A percentile compares a stretch with the other conserved stretches of the same genome.
These are phyloP conservation scores for Clarias batrachus DNA, from an alignment of 2,113 vertebrate genomes.

Conservation along the genomic window DNA sequence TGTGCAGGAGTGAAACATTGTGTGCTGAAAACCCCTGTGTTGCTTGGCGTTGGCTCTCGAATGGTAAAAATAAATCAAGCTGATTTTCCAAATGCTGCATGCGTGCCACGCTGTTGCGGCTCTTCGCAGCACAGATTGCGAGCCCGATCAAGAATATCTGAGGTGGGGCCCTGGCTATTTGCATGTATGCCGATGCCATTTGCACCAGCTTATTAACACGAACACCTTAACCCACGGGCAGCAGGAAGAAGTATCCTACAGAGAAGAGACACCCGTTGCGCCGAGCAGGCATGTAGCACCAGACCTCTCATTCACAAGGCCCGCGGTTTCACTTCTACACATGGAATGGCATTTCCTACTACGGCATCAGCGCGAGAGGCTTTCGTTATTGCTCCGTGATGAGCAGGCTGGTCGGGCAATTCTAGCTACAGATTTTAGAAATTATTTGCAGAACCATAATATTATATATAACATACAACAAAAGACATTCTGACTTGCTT, in stretches of 20 bases:
- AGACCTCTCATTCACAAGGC: slow-evolving; percentile 47
- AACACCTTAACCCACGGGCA: slow-evolving; percentile 75
- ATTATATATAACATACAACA: no score
- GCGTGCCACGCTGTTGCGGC: slow-evolving; percentile 70
- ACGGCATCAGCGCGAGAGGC: slow-evolving; percentile 33
- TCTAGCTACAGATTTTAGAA: no score
- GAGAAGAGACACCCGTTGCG: slow-evolving; percentile 47
- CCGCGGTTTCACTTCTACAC: slow-evolving; percentile 46
- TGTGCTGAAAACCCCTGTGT: slow-evolving; percentile 81
- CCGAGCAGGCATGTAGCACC: slow-evolving; percentile 38
- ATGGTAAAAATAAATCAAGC: slow-evolving; percentile 84
- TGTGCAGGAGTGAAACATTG: slow-evolving; percentile 73
- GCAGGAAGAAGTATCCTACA: slow-evolving; percentile 58
- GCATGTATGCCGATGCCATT: slow-evolving; percentile 66
- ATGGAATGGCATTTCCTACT: slow-evolving; percentile 29
- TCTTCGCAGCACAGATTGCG: slow-evolving; percentile 82
- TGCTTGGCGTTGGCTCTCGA: slow-evolving; percentile 74
- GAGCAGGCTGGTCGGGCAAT: neutral
- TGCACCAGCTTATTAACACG: slow-evolving; percentile 77
- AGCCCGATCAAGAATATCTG: slow-evolving; percentile 74
- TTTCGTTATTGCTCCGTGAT: neutral
- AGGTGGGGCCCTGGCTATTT: slow-evolving; percentile 71
- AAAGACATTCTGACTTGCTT: neutral
- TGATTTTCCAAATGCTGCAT: slow-evolving; percentile 83
- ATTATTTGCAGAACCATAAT: neutral